Base-by-base conservation (phyloP, 2,113 vertebrate species). In the Talpa occidentalis region DNA sequence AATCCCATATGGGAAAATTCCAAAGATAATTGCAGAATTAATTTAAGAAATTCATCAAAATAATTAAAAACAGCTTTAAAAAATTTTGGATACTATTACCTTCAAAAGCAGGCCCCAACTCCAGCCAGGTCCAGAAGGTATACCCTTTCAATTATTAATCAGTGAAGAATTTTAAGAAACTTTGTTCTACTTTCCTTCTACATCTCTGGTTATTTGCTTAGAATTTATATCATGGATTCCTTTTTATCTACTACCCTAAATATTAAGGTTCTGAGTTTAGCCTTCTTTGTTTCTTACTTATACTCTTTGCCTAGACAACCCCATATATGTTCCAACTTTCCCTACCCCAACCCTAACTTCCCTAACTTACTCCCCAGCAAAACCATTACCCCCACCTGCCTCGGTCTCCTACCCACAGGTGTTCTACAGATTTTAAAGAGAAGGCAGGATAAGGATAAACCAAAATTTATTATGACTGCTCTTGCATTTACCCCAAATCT, bases 1-100 rank as follows among this genome's bases (percentile, higher is more conserved):
- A 59, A 69, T 74, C 24, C 5, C 49, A 95, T 37, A 21, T 60
- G 42, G 44, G n/a, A 60, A 70, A 84, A 54, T 21, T 77, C n/a
- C 26, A 93, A 93, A 47, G n/a, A 73, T 37, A 93, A 90, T 52
- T 90, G 21, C 21, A 52, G 67, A 42, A 90, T 35, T 86, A 90
- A 85, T 80, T 80, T 86, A 80, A 44, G 21, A 70, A 78, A 26
- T 95, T 88, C 69, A 92, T 86, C 80, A 80, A 86, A 59, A 70
- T 56, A 56, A 54, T 49, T 54, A 54, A 66, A 72, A 93, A 74
- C 11, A 81, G 66, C 3, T 3, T 66, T 26, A 56, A 47, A 56
- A 22, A 9, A 5, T 52, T 80, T 66, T 82, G 0, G 0, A 78
- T 35, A 21, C 24, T 17, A 10, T 37, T 87, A 35, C 17, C 49